These are phyloP conservation scores for Lochmaea crataegi DNA, from an alignment of 2,888 invertebrate genomes.

Conservation along the genomic window DNA sequence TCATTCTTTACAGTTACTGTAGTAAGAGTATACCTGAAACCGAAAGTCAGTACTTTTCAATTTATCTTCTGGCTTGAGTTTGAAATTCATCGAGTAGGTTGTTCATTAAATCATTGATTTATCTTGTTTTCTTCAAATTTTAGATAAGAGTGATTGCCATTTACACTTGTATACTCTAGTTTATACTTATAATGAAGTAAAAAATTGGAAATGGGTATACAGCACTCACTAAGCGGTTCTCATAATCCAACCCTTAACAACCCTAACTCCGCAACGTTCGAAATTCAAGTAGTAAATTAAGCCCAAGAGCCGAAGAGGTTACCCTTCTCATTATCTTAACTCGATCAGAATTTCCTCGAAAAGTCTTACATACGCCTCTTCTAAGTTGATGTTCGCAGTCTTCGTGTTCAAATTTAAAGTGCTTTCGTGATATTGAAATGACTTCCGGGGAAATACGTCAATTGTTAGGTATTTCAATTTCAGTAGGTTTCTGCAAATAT, in stretches of 20 bases:
- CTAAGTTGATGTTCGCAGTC: neutral
- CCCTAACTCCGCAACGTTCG: neutral
- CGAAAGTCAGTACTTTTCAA: too few species aligned
- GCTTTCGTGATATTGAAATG: neutral
- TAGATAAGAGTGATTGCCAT: neutral
- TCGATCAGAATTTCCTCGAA: neutral
- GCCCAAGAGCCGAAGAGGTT: neutral
- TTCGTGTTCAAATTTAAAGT: neutral
- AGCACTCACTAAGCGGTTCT: neutral
- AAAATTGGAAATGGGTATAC: neutral
- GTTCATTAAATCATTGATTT: too few species aligned
- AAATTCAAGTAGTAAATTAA: neutral
- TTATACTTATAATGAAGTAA: neutral
- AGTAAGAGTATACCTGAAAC: too few species aligned
- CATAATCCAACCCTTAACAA: neutral
- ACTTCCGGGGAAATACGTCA: slow-evolving; percentile 2
- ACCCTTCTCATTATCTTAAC: slow-evolving; percentile 3
- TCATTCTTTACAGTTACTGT: too few species aligned
- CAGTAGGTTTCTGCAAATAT: neutral
- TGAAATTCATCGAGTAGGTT: too few species aligned
- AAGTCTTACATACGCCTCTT: neutral
- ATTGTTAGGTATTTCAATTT: neutral
- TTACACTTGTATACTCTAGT: neutral
- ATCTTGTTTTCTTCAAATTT: neutral
- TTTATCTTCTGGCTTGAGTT: too few species aligned